Evolutionary conservation across 92 coral and sea anemone species (phyloP).

Genomic region (Phenganax marumi): DNA sequence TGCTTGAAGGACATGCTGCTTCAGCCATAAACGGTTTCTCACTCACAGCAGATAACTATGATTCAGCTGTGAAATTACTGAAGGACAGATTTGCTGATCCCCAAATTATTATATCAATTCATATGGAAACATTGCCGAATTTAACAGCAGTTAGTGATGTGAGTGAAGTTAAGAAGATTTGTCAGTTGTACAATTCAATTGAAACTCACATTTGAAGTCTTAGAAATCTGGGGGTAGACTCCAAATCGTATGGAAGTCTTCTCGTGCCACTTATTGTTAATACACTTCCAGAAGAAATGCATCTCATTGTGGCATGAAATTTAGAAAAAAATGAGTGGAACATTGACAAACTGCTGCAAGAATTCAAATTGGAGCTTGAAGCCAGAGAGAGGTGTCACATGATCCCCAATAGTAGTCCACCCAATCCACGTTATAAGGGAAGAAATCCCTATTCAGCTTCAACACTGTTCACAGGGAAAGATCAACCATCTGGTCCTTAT

Average conservation of each 20-base stretch:
- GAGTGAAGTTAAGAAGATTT: too few species aligned
- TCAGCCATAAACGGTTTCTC: too few species aligned
- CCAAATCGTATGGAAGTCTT: slow-evolving; percentile 41
- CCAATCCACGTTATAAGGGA: neutral
- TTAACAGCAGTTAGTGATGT: too few species aligned
- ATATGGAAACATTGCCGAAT: too few species aligned
- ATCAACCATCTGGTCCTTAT: slow-evolving; percentile 4
- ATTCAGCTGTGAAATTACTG: too few species aligned
- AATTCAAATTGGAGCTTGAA: neutral
- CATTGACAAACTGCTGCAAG: neutral
- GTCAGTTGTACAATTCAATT: too few species aligned
- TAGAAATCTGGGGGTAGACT: too few species aligned
- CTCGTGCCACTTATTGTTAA: slow-evolving; percentile 33
- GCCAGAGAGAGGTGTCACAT: neutral
- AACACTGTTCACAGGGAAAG: slow-evolving; percentile 8
- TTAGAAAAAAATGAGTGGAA: neutral
- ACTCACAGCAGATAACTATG: too few species aligned
- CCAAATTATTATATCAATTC: too few species aligned
- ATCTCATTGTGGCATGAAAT: neutral
- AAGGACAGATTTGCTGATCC: too few species aligned
- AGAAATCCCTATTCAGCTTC: slow-evolving; percentile 1
- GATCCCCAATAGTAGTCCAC: neutral
- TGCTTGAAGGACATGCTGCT: too few species aligned
- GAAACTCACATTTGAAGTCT: too few species aligned
- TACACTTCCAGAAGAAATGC: neutral